Evolutionary conservation across 53 echinoderm and acorn worm species (phyloP).

Genomic region (Pentamera pediparva): DNA sequence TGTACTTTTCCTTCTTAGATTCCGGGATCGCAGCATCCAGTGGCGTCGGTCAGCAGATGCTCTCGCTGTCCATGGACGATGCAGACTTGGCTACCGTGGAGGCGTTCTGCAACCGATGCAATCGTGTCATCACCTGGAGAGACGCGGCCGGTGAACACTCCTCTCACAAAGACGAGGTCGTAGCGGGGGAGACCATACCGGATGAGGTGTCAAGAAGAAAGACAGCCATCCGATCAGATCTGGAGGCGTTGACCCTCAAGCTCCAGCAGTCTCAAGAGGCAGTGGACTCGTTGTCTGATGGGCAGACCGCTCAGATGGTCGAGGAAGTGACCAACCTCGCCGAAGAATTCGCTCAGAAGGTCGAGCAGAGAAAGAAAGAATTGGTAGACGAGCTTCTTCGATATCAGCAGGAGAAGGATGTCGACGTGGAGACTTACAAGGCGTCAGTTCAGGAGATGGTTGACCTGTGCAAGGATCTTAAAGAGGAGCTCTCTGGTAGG

Average conservation of each 20-base stretch:
- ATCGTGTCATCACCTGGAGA: not conserved
- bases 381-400: not conserved
- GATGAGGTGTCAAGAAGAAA: not conserved
- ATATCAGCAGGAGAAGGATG: not conserved
- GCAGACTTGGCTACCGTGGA: not conserved
- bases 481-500: not conserved
- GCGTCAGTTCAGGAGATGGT: not conserved
- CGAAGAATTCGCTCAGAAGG: conserved; percentile 4
- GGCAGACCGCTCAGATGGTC: not conserved
- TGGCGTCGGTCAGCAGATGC: not conserved
- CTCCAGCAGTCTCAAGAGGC: not conserved
- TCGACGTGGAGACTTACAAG: not conserved
- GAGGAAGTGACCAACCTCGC: conserved; percentile 11
- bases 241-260: not conserved
- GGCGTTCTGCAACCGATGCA: conserved; percentile 18
- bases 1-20: not conserved
- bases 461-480: not conserved
- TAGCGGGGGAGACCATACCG: not conserved
- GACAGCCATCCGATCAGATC: not conserved
- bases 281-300: not conserved
- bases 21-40: conserved; percentile 11
- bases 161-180: conserved; percentile 4
- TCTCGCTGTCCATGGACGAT: not conserved
- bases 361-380: not conserved
- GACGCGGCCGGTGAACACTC: conserved; percentile 7